phyloP scores from a whole-genome alignment of 2,113 vertebrate genomes.

The Motacilla alba region DNA sequence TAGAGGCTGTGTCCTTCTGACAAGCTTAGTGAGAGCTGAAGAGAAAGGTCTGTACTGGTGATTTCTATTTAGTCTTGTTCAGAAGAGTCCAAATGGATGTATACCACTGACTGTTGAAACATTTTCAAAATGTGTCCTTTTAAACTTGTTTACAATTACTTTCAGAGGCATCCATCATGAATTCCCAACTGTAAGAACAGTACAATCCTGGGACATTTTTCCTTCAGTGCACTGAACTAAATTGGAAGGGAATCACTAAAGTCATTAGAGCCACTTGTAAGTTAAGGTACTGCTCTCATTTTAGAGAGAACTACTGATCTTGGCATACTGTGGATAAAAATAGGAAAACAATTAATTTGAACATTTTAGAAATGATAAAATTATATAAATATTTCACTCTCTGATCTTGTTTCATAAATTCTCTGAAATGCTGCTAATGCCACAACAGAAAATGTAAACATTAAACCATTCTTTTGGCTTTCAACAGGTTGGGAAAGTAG shows the following conservation, averaged over 20 bases:
- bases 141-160: neutral
- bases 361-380: neutral
- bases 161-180: neutral
- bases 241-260: neutral
- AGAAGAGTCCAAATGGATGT: neutral
- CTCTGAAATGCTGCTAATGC: neutral
- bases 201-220: neutral
- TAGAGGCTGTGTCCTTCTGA: neutral
- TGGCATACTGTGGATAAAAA: neutral
- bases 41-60: neutral
- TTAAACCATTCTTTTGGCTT: neutral
- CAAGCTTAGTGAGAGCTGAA: neutral
- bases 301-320: neutral
- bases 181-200: neutral
- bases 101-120: neutral
- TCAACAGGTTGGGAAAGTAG: neutral
- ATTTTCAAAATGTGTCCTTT: neutral
- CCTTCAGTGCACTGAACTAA: neutral
- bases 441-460: neutral
- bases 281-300: neutral
- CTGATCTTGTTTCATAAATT: neutral
- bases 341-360: neutral
- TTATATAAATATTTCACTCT: neutral
- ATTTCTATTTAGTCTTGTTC: neutral
- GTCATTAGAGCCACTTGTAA: neutral